phyloP scores from a whole-genome alignment of 1,140 invertebrate species.

The Drosophila kohkoa region DNA sequence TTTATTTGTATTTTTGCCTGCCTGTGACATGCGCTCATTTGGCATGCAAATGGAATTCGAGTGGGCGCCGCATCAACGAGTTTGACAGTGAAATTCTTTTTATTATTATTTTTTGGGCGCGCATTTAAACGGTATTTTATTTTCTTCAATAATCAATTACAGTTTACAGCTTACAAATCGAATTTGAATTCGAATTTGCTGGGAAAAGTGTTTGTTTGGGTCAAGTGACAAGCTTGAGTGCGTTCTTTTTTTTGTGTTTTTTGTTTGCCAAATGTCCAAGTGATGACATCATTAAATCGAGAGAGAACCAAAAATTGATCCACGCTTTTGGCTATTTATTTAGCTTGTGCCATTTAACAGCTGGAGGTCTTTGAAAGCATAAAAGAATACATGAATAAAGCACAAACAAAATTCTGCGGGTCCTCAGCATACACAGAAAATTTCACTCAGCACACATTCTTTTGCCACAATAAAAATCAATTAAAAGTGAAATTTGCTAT shows the following conservation, averaged over 20 bases:
- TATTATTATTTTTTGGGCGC: conserved; percentile 2
- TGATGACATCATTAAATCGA: conserved; percentile 63
- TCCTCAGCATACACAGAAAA: conserved; percentile 4
- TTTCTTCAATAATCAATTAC: conserved; percentile 45
- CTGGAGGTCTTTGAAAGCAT: conserved; percentile 47
- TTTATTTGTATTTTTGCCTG: conserved; percentile 7
- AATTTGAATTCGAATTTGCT: conserved; percentile 18
- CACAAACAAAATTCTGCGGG: conserved; percentile 11
- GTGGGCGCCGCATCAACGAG: conserved; percentile 46
- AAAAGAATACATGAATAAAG: conserved; percentile 1
- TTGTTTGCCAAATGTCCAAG: conserved; percentile 15
- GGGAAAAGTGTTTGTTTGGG: conserved; percentile 43
- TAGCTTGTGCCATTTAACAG: conserved; percentile 50
- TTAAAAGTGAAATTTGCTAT: conserved; percentile 61
- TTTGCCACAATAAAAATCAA: conserved; percentile 73
- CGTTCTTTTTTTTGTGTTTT: background rate
- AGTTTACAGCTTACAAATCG: conserved; percentile 40
- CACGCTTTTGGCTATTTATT: conserved; percentile 37
- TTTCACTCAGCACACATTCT: conserved; percentile 33
- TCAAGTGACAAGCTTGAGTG: conserved; percentile 19
- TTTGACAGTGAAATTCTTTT: conserved; percentile 50
- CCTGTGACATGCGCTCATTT: conserved; percentile 47
- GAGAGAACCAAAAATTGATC: conserved; percentile 28
- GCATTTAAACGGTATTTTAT: conserved; percentile 24
- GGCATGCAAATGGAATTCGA: conserved; percentile 53